Evolutionary conservation across 2,888 invertebrate species (phyloP).

Genomic region (Helicoverpa assulta): DNA sequence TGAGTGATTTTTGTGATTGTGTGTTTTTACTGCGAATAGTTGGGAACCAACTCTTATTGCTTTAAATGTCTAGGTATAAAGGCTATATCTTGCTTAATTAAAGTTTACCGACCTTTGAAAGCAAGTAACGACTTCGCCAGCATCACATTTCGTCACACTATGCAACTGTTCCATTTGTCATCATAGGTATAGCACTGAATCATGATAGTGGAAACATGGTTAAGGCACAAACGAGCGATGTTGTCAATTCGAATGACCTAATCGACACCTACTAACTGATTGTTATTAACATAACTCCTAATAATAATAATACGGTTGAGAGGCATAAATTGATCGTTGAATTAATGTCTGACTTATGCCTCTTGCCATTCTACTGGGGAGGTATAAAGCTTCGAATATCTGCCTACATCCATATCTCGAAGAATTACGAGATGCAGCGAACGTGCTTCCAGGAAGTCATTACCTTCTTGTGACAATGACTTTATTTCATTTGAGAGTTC

Average conservation of each 20-base stretch:
- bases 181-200: slow-evolving; percentile 33
- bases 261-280: slow-evolving; percentile 77
- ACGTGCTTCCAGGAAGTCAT: slow-evolving; percentile 71
- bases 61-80: slow-evolving; percentile 60
- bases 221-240: slow-evolving; percentile 54
- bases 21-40: slow-evolving; percentile 63
- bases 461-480: slow-evolving; percentile 69
- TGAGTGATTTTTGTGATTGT: slow-evolving; percentile 63
- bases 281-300: slow-evolving; percentile 49
- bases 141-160: slow-evolving; percentile 36
- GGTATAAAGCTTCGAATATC: slow-evolving; percentile 41
- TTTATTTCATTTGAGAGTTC: slow-evolving; percentile 65
- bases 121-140: slow-evolving; percentile 44
- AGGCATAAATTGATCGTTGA: slow-evolving; percentile 32
- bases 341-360: slow-evolving; percentile 28
- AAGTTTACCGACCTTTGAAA: slow-evolving; percentile 66
- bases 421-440: slow-evolving; percentile 59
- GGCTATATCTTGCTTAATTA: slow-evolving; percentile 68
- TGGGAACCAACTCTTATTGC: slow-evolving; percentile 63
- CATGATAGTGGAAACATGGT: slow-evolving; percentile 53
- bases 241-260: slow-evolving; percentile 77
- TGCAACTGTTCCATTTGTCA: slow-evolving; percentile 17
- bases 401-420: slow-evolving; percentile 40
- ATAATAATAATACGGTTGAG: slow-evolving; percentile 43
- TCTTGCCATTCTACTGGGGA: slow-evolving; percentile 17